Evolutionary conservation across 2,888 invertebrate species (phyloP).

Genomic region (Dasypolia templi): DNA sequence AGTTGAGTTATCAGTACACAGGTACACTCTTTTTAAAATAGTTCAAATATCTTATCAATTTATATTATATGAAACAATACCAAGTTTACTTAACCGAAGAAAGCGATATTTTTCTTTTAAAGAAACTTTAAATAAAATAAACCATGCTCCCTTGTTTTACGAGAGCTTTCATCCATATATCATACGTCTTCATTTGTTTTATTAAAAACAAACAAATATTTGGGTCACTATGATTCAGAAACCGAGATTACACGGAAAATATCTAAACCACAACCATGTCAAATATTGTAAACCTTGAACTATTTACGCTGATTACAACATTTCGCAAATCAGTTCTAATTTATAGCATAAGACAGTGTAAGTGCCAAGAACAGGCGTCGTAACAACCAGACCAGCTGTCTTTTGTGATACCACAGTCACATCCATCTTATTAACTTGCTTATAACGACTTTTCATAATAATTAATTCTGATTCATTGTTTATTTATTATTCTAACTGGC

Average conservation of each 20-base stretch:
- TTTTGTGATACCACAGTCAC: slow-evolving; percentile 49
- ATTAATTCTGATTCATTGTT: slow-evolving; percentile 41
- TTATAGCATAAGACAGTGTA: slow-evolving; percentile 58
- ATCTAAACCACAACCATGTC: slow-evolving; percentile 42
- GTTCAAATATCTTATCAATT: background rate
- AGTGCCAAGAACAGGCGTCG: slow-evolving; percentile 65
- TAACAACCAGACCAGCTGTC: slow-evolving; percentile 52
- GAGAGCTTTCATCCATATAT: background rate
- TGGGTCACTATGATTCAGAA: slow-evolving; percentile 53
- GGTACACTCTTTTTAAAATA: background rate
- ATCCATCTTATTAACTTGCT: slow-evolving; percentile 41
- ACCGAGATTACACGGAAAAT: slow-evolving; percentile 43
- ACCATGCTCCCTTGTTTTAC: too few species aligned
- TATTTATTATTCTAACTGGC: slow-evolving; percentile 32
- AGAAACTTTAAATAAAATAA: too few species aligned
- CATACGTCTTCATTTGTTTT: slow-evolving; percentile 37
- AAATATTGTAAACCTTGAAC: slow-evolving; percentile 66
- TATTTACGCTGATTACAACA: slow-evolving; percentile 66
- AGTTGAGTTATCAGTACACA: background rate
- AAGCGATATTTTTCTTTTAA: background rate
- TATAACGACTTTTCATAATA: slow-evolving; percentile 43
- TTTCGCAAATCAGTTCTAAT: slow-evolving; percentile 67
- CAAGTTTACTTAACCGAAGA: background rate
- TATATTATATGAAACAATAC: background rate
- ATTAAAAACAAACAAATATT: slow-evolving; percentile 43